Evolutionary conservation across 2,113 vertebrate species (phyloP).

Genomic region (Struthidea cinerea): DNA sequence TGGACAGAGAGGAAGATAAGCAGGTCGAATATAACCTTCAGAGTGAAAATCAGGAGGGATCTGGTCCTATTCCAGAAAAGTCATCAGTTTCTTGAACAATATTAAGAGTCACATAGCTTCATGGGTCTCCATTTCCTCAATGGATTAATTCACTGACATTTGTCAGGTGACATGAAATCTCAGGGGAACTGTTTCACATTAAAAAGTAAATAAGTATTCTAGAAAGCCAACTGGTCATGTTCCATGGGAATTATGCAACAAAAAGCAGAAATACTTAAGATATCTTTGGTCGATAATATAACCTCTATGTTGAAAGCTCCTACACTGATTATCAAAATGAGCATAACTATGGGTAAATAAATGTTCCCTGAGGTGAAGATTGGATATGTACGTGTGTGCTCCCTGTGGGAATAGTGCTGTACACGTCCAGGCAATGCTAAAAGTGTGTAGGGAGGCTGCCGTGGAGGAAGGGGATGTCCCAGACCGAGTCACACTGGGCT

Average conservation of each 20-base stretch:
- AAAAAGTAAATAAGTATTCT: not conserved
- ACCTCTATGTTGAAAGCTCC: not conserved
- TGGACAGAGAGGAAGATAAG: not conserved
- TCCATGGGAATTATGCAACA: not conserved
- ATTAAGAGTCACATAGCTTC: not conserved
- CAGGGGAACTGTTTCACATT: not conserved
- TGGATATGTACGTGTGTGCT: not conserved
- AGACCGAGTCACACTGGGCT: not conserved
- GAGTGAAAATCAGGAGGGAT: not conserved
- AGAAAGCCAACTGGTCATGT: not conserved
- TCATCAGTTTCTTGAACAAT: not conserved
- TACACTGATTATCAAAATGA: not conserved
- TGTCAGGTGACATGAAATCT: not conserved
- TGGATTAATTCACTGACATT: conserved; percentile 2
- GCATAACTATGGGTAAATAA: not conserved
- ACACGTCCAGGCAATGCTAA: not conserved
- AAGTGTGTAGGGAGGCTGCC: not conserved
- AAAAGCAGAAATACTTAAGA: not conserved
- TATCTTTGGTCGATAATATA: not conserved
- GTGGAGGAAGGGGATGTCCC: not conserved
- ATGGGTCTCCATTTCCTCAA: not conserved
- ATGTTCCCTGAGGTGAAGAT: not conserved
- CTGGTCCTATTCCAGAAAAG: not conserved
- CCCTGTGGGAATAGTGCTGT: not conserved
- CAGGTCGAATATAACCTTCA: not conserved